A percentile compares a stretch with the other conserved stretches of the same genome.
Conservation (phyloP, 1,140 invertebrate genomes). For the Scaptomyza hsui region DNA sequence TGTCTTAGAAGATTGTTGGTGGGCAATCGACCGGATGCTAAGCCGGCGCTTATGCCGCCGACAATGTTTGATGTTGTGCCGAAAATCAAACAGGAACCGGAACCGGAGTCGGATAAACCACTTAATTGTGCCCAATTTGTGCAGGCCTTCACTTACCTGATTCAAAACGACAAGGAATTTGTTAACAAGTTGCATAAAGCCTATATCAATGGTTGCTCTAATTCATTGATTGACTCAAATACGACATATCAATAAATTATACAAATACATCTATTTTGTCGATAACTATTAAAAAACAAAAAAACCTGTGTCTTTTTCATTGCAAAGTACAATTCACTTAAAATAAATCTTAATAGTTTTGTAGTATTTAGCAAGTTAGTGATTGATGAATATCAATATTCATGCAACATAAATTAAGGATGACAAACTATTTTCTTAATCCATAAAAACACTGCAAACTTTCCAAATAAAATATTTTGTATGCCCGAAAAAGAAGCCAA, state of each 20-base stretch:
- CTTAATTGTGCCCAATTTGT: constrained; percentile 93
- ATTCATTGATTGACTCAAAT: constrained; percentile 80
- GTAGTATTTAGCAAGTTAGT: too few species aligned
- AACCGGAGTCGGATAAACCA: constrained; percentile 83
- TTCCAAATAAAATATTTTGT: too few species aligned
- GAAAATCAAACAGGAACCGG: constrained; percentile 49
- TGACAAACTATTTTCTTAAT: neutral
- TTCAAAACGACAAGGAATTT: constrained; percentile 94
- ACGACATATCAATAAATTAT: constrained; percentile 72
- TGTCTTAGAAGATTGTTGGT: constrained; percentile 83
- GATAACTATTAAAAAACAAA: constrained; percentile 11
- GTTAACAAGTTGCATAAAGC: constrained; percentile 94
- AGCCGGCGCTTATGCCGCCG: constrained; percentile 91
- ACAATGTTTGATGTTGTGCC: constrained; percentile 88
- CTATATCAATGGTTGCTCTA: constrained; percentile 93
- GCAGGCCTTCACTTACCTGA: constrained; percentile 93
- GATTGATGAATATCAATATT: neutral
- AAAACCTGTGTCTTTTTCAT: constrained; percentile 7
- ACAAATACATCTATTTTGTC: constrained; percentile 33
- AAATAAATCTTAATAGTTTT: neutral
- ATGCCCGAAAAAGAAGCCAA: too few species aligned
- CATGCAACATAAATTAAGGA: neutral
- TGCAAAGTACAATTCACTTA: too few species aligned
- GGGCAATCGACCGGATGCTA: constrained; percentile 74
- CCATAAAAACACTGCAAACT: neutral